Evolutionary conservation across 2,888 invertebrate species (phyloP).

Genomic region (Mycalesis mineus): DNA sequence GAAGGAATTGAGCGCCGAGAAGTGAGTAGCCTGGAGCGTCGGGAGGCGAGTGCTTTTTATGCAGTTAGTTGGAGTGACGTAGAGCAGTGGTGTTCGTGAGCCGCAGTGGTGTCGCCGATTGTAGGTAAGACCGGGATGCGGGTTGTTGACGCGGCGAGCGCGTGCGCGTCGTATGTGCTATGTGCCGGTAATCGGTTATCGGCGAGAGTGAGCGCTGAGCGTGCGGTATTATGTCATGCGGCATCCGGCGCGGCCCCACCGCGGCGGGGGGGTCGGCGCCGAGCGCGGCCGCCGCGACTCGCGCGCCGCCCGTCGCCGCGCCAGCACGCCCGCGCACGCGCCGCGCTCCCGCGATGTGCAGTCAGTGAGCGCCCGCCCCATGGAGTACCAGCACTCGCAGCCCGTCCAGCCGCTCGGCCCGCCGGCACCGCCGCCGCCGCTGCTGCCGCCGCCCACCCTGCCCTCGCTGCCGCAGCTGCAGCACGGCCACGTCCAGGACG

Average conservation of each 20-base stretch:
- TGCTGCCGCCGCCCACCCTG: constrained; percentile 81
- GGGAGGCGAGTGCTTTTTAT: background rate
- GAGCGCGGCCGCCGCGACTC: constrained; percentile 35
- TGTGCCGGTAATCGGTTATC: constrained; percentile 52
- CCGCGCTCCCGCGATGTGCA: constrained; percentile 59
- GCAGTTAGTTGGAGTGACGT: no score
- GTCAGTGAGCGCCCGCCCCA: constrained; percentile 41
- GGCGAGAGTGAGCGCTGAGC: constrained; percentile 55
- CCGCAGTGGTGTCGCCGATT: background rate
- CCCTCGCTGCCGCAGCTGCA: constrained; percentile 82
- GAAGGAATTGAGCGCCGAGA: no score
- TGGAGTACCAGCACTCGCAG: constrained; percentile 73
- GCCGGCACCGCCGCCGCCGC: constrained; percentile 81
- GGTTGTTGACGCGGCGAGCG: constrained; percentile 59
- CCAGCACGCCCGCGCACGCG: constrained; percentile 46
- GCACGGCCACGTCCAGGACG: constrained; percentile 80
- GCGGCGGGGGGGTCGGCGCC: constrained; percentile 31
- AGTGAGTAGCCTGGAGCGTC: no score
- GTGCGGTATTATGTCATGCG: constrained; percentile 43
- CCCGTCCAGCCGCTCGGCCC: constrained; percentile 78
- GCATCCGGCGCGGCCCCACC: constrained; percentile 20
- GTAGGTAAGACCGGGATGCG: constrained; percentile 15
- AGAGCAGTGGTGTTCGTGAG: background rate
- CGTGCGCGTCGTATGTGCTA: constrained; percentile 42
- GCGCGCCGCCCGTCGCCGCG: constrained; percentile 47